Base-by-base conservation (phyloP, 2,113 vertebrate genomes). In the Semnornis frantzii region DNA sequence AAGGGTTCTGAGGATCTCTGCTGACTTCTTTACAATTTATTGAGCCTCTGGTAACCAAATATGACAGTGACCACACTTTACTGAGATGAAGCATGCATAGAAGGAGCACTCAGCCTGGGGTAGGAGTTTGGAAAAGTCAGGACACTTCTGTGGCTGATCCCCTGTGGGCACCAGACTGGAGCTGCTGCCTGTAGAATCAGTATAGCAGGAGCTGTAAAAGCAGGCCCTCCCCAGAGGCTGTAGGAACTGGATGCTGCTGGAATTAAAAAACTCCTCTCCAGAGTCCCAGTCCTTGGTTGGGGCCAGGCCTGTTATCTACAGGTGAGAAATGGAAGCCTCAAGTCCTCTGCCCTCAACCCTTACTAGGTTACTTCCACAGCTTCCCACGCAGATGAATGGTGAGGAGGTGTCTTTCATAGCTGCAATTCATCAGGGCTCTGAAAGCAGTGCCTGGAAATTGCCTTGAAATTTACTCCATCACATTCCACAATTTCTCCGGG, bases 341-440 rank as follows among this genome's bases (percentile, higher is more conserved):
- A 46, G 25, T 24, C n/a, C 74, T 77, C 65, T 70, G 37, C 64
- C 65, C 55, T 74, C 55, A 57, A 27, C n/a, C 33, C 3, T 42
- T 31, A 1, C 0, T 30, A 31, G 70, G 30, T 34, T 6, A 11
- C 46, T 83, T 50, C 37, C 13, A 46, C 9, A 46, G 57, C 68
- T 70, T 79, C n/a, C 20, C 2, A 0, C 8, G 9, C 10, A 28
- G 33, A 71, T 11, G n/a, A 89, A 46, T 30, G 1, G 2, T 2
- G 3, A 84, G 44, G 31, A 24, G 34, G 13, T 12, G 1, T 62
- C 44, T 72, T 54, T 39, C 55, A 14, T 5, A 50, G 12, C 8
- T 74, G 70, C 34, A 46, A 10, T 70, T 80, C 5, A 5, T 52
- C 72, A 65, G 28, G n/a, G 34, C 30, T 81, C 52, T 72, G 80